These are phyloP conservation scores for Andrena bucephala DNA, from an alignment of 2,888 invertebrate genomes.

Conservation along the genomic window DNA sequence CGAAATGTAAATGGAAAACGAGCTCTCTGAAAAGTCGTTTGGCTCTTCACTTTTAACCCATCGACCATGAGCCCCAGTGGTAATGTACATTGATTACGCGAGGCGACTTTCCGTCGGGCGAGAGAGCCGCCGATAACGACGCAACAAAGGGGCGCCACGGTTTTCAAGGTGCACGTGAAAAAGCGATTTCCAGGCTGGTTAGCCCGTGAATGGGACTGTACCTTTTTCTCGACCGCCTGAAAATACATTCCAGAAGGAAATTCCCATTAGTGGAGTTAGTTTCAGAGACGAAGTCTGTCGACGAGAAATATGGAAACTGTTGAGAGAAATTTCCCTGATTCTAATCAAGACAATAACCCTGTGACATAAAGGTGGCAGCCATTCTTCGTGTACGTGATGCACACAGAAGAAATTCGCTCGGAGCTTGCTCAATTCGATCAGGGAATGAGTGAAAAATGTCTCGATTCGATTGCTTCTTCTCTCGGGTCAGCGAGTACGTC, in stretches of 20 bases:
- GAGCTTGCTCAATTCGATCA: too few relatives aligned
- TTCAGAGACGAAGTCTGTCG: neutral
- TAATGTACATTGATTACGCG: constrained; percentile 5
- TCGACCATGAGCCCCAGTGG: neutral
- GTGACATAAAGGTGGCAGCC: neutral
- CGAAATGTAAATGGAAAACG: neutral
- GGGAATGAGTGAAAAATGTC: too few relatives aligned
- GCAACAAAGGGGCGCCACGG: neutral
- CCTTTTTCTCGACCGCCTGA: neutral
- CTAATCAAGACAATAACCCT: neutral
- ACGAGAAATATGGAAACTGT: neutral
- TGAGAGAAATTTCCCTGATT: neutral
- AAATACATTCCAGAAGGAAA: neutral
- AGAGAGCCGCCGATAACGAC: neutral
- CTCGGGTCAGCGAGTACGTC: neutral
- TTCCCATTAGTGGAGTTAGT: neutral
- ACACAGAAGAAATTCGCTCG: neutral
- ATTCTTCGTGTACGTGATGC: neutral
- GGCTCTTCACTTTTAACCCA: neutral
- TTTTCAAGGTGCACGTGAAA: neutral
- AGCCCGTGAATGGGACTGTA: neutral
- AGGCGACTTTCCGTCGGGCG: constrained; percentile 5
- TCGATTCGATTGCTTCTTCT: too few relatives aligned
- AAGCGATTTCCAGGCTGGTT: neutral
- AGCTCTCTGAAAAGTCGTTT: neutral